A percentile compares a stretch with the other conserved stretches of the same genome.
phyloP scores from a whole-genome alignment of 2,888 invertebrate species.

The Dynastes maya region DNA sequence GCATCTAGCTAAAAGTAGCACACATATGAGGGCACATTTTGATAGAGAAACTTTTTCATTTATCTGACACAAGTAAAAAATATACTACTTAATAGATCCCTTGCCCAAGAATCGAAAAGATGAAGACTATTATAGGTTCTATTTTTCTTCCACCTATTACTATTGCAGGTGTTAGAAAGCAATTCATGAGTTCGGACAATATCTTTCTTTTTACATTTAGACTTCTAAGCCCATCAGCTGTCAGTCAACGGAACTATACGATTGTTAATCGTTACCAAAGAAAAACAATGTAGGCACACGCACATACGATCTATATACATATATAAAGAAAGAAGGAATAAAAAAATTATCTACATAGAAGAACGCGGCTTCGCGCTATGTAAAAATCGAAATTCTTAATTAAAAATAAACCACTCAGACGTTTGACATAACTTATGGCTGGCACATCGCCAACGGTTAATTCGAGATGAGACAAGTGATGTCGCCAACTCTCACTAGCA shows the following conservation, averaged over 20 bases:
- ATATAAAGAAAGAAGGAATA: conserved; percentile 32
- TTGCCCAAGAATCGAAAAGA: too few relatives aligned
- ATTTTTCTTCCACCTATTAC: not conserved
- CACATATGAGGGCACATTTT: too few relatives aligned
- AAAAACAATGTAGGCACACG: too few relatives aligned
- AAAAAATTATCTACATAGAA: not conserved
- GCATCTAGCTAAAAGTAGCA: too few relatives aligned
- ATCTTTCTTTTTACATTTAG: not conserved
- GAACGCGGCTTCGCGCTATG: conserved; percentile 54
- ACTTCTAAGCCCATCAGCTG: not conserved
- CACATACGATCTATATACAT: too few relatives aligned
- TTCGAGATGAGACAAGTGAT: conserved; percentile 68
- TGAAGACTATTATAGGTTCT: too few relatives aligned
- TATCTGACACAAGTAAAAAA: too few relatives aligned
- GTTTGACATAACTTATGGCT: conserved; percentile 70
- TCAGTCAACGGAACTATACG: not conserved
- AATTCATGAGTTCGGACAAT: too few relatives aligned
- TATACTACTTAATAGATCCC: too few relatives aligned
- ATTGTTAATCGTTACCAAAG: too few relatives aligned
- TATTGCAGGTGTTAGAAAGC: not conserved
- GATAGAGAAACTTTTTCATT: too few relatives aligned
- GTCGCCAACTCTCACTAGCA: conserved; percentile 67
- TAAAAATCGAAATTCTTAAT: conserved; percentile 69
- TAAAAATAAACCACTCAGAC: conserved; percentile 72
- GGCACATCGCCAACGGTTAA: conserved; percentile 70